Base-by-base conservation (phyloP, 2,888 invertebrate genomes). In the Drosophila nigricruria region DNA sequence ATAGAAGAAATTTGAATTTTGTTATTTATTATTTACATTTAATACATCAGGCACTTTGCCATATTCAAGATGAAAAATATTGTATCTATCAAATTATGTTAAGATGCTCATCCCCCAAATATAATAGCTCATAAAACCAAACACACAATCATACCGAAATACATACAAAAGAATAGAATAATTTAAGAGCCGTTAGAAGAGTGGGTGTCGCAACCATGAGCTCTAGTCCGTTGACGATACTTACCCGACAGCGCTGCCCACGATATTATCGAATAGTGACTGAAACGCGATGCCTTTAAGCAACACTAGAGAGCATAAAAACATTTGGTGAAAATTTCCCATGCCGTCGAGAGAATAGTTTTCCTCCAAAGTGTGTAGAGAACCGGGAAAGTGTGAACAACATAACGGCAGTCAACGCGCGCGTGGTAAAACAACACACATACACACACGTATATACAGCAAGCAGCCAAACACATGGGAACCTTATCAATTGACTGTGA, bases 341-440 rank as follows among this genome's bases (percentile, higher is more conserved):
- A 45, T 64, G 62, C 60, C 66, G 65, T 68, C 50, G 66, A 62
- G 63, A 70, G 66, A 67, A 64, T 59, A 47, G 27, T 56, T 71
- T 81, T 63, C 53, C 45, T 77, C 70, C 79, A 86, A 90, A 90
- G 89, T 88, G 78, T 77, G 81, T 87, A 59, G 80, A 79, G 79
- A 90, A 85, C 80, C 81, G 88, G 79, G 84, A 84, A 82, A 67
- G 80, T 72, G 78, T 70, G 70, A 78, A 75, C 81, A 87, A 49
- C n/a, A 12, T 27, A 25, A n/a, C 5, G 18, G 25, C 6, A 36
- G n/a, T 18, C 10, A 34, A 20, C 20, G 25, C 27, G 30, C 34
- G 25, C 45, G 38, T 40, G 42, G 32, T 0, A 64, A 53, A 36
- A 30, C 14, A 47, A 63, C 30, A 56, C 16, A 47, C 27, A 38